Evolutionary conservation across 2,113 vertebrate genomes (phyloP).

Genomic region (Parotia lawesii): DNA sequence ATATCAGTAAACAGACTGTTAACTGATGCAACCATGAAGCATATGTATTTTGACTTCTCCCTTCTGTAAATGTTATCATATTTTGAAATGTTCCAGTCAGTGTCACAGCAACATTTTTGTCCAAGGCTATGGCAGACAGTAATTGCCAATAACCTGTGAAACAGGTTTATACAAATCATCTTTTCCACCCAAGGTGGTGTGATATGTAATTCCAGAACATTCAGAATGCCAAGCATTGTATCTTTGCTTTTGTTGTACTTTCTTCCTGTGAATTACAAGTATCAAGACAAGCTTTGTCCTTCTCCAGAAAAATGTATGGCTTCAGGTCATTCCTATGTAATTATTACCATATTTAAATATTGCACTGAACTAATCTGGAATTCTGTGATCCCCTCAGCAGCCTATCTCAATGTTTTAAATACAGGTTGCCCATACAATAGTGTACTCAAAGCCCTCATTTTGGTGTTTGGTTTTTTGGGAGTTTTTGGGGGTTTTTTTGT

Average conservation of each 20-base stretch:
- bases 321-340: neutral
- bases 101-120: neutral
- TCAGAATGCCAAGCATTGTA: neutral
- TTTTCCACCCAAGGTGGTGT: neutral
- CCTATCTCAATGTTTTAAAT: neutral
- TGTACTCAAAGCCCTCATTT: neutral
- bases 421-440: neutral
- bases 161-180: neutral
- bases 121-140: neutral
- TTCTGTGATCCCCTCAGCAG: neutral
- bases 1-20: neutral
- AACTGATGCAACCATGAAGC: neutral
- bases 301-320: neutral
- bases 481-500: fast-evolving
- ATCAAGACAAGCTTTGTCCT: neutral
- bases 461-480: neutral
- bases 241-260: neutral
- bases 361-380: neutral
- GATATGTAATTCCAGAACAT: neutral
- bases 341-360: neutral
- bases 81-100: neutral
- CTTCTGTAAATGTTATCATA: neutral
- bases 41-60: neutral
- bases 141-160: neutral
- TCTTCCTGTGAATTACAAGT: neutral